Evolutionary conservation across 2,797 vertebrate genomes (phyloP), one percentile per base, ranked within the genome.

Genomic region (Ibycter americanus): DNA sequence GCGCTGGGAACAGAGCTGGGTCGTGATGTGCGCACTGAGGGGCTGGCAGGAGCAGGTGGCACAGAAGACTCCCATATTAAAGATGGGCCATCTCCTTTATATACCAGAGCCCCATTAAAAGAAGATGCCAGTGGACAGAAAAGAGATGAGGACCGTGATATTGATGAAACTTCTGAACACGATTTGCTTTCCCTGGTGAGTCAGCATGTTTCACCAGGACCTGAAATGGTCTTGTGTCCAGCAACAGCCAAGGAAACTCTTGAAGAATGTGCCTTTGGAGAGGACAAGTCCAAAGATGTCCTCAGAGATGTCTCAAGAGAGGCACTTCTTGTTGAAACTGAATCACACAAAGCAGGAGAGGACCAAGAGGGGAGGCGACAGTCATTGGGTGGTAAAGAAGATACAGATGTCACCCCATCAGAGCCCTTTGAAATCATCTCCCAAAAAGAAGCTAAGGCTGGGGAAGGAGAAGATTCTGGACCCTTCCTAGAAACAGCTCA

Each of bases 71-170:
- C 83, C 51, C 2, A 0, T 19, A 0, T 49, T 22, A 23, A 36
- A 31, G 93, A 38, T 4, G 55, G 36, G 22, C 11, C 79, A 7
- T 42, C 54, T 72, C 59, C 85, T 71, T 9, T 44, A 36, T 40
- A 23, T 70, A 19, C 93, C 83, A 82, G 55, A 87, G 40, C 93
- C 38, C 34, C 8, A 0, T 1, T 19, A 22, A 93, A 97, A 42
- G 97, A 97, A 93, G 90, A 89, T 89, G 47, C 62, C 2, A 8
- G 71, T 34, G 68, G 66, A 3, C 0, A 1, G 51, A 88, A 94
- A 17, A 58, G 90, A 7, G 97, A 97, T 38, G 95, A 98, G 96
- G 98, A 96, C 36, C 84, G 81, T 2, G 97, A 97, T 29, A 10
- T 90, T 15, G 97, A 97, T 22, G 97, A 98, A 83, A 89, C 95